Evolutionary conservation across 1,140 invertebrate species (phyloP), one percentile per base, ranked within the genome.

Genomic region (Arctopsyche grandis): DNA sequence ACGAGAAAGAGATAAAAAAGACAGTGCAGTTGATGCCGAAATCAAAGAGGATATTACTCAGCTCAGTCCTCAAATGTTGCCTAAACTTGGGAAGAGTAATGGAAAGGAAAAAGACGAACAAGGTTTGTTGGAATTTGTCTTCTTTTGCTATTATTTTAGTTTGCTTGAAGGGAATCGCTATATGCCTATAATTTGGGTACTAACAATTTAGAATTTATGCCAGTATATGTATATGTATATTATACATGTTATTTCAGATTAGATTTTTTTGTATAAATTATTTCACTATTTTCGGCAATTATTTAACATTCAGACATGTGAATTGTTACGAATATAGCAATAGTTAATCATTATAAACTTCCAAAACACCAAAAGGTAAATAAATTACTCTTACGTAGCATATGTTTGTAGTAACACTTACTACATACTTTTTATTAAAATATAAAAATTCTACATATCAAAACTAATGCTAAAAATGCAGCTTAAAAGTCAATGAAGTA

Each of bases 101-200:
- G 75, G 73, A 63, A 83, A 83, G 63, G 81, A 83, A 21, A 83
- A 79, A 71, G 82, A 81, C 29, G 82, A 83, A 44, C 82, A 83
- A 83, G 82, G 82, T 83, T 66, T 74, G 74, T 66, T 22, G 1
- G 1, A 66, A 5, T 66, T 22, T 29, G 43, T 70, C 44, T 71
- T 71, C 3, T 16, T 71, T 5, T 71, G 21, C 21, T 0, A 63
- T 44, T 76, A n/a, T 44, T 46, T 71, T 46, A 46, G 10, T 46
- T 38, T 71, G 44, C 44, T 21, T 71, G n/a, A 48, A 26, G 66
- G 69, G 24, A 46, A 46, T 46, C 16, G 69, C 24, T 66, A 24
- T 26, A 14, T 66, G 63, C 63, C 63, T 66, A 9, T 26, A 22
- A 66, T 21, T 46, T 71, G 29, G 43, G 9, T 66, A 66, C 63